Base-by-base conservation (phyloP, 2,888 invertebrate genomes). In the Elmis aenea region DNA sequence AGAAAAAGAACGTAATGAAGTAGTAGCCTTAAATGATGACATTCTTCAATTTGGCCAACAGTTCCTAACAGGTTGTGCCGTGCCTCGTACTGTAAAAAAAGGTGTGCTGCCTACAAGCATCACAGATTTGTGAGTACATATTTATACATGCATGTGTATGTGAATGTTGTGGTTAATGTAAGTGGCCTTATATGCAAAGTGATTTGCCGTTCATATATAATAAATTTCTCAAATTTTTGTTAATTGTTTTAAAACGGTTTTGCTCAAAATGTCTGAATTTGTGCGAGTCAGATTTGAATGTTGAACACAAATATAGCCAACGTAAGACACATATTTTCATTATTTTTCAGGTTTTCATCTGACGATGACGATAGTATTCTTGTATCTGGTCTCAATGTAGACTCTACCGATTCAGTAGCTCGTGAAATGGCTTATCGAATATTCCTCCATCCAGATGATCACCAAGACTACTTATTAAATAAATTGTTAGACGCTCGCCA, bases 391-490 rank as follows among this genome's bases (percentile, higher is more conserved):
- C 75, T 93, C 11, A 85, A 85, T 67, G 84, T 89, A 2, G 92
- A 94, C 61, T 85, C 90, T 5, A 71, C 79, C 0, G 85, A 85
- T 63, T 81, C 83, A 26, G 57, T 78, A 28, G 85, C 85, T 18
- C 74, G 96, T 13, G 94, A 96, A 72, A 83, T 86, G 1, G 91
- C 92, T 0, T 95, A 93, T 67, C 78, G 83, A 43, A 73, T 92
- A 39, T 96, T 83, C 69, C 71, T 94, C 10, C 78, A 84, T 53
- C 90, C 90, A 0, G 85, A 91, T 57, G 50, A 62, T 0, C 70
- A 75, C 2, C 95, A 95, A 67, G 88, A 91, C 58, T 64, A 73
- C 23, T 66, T 91, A 13, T 72, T 99, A 1, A 68, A 74, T 13
- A 75, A 83, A 57, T 69, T 96, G 26, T 69, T 99, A 5, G 68